Base-by-base conservation (phyloP, 2,888 invertebrate species). In the Microplitis manilae region DNA sequence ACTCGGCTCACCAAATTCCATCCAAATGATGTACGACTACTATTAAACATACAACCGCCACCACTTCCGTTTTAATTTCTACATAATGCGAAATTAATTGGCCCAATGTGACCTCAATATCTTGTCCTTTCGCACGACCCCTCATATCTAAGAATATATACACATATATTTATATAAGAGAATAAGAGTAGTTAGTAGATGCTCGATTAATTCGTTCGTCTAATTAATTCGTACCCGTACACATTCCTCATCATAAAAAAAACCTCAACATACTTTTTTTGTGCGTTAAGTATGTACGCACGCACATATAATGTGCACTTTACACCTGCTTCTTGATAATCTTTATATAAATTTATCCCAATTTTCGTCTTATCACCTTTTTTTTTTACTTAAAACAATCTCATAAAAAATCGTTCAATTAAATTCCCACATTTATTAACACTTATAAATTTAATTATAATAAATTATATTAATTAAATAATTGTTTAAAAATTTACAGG, bases 301-400 rank as follows among this genome's bases (percentile, higher is more conserved):
- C 50, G 59, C 69, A 69, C 69, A 41, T 69, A 30, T 30, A 30
- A 30, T 30, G 30, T 30, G 30, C 30, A 30, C 30, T 30, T 30
- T 59, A 59, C 59, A 59, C 59, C 59, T 59, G 59, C 59, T n/a
- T 59, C n/a, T 59, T 59, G 59, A 59, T 59, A 59, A 59, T 59
- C 59, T 59, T n/a, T n/a, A 59, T 9, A 59, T 59, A 13, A 59
- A 13, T 59, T 59, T 13, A 5, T 6, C 9, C 13, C 9, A 75
- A 73, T 81, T 59, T 9, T 64, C 38, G 69, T 39, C 69, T 72
- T 38, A 76, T 78, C 76, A 77, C 15, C 59, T 74, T 61, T 62
- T 30, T 41, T 62, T 40, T 38, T 69, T 61, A 40, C 68, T 38
- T 39, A 67, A 74, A 73, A 74, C 64, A 62, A 79, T 30, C 38